Evolutionary conservation across 2,888 invertebrate genomes (phyloP).

Genomic region (Latheticus oryzae): DNA sequence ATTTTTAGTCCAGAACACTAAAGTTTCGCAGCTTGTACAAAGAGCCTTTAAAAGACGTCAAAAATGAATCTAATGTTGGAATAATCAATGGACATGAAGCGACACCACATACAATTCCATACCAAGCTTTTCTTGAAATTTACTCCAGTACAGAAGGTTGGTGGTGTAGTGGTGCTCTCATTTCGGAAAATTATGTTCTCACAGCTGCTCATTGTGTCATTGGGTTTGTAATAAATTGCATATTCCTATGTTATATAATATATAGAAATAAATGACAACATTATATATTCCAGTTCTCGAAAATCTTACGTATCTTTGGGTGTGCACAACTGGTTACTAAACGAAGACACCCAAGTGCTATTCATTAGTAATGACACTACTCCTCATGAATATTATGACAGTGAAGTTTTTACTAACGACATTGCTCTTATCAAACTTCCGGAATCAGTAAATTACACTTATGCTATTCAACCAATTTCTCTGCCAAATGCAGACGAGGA

Average conservation of each 20-base stretch:
- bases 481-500: conserved; percentile 46
- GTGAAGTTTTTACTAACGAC: conserved; percentile 50
- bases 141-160: conserved; percentile 8
- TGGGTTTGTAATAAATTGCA: conserved; percentile 2
- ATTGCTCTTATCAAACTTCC: conserved; percentile 55
- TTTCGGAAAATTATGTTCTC: conserved; percentile 40
- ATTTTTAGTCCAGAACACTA: conserved; percentile 10
- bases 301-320: conserved; percentile 44
- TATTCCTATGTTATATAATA: neutral
- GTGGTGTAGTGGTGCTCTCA: conserved; percentile 45
- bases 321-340: conserved; percentile 49
- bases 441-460: conserved; percentile 46
- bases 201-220: conserved; percentile 46
- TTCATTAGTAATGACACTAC: conserved; percentile 41
- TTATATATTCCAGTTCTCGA: conserved; percentile 35
- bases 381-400: conserved; percentile 48
- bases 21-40: conserved; percentile 19
- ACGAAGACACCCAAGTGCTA: conserved; percentile 18
- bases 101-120: conserved; percentile 44
- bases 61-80: conserved; percentile 4
- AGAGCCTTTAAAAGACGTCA: neutral
- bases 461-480: conserved; percentile 56
- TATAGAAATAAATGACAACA: no score
- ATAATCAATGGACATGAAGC: conserved; percentile 46
- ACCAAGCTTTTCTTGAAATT: conserved; percentile 39